A percentile compares a stretch with the other conserved stretches of the same genome.
Conservation (phyloP, 2,797 vertebrate genomes). For the Brachyrhaphis roseni region DNA sequence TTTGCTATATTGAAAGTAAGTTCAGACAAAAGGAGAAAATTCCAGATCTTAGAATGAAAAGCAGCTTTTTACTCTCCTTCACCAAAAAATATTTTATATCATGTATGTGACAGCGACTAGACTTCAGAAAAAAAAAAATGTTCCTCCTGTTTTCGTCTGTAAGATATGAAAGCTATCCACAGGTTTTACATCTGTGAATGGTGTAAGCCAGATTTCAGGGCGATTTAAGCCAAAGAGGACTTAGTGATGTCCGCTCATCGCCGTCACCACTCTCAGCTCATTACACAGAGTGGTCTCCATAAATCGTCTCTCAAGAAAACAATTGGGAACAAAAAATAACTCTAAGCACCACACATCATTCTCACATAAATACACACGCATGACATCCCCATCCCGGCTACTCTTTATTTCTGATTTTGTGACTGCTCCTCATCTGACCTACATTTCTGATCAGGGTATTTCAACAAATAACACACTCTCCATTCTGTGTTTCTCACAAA, state of each 20-base stretch:
- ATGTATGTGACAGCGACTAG: not conserved
- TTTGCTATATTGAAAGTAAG: not conserved
- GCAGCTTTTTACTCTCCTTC: not conserved
- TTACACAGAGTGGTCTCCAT: constrained; percentile 72
- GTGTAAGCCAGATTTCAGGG: constrained; percentile 57
- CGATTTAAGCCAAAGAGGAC: constrained; percentile 70
- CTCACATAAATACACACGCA: constrained; percentile 15
- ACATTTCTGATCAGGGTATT: constrained; percentile 51
- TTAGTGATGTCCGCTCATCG: constrained; percentile 53
- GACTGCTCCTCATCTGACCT: constrained; percentile 58
- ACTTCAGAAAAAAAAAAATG: not conserved
- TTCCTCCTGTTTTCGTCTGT: not conserved
- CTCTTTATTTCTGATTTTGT: constrained; percentile 20
- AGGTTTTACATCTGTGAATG: constrained; percentile 13
- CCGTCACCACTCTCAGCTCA: constrained; percentile 57
- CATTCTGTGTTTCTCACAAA: not conserved
- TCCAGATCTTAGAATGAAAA: not conserved
- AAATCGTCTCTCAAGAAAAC: constrained; percentile 42
- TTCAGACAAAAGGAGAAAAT: not conserved
- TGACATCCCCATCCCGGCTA: constrained; percentile 6
- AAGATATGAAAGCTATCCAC: constrained; percentile 5
- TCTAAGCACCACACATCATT: constrained; percentile 29
- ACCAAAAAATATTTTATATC: not conserved
- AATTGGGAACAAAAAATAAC: constrained; percentile 24
- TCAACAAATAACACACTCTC: constrained; percentile 23